These are phyloP conservation scores for Synanthedon formicaeformis DNA, from an alignment of 2,888 invertebrate genomes.

Conservation along the genomic window DNA sequence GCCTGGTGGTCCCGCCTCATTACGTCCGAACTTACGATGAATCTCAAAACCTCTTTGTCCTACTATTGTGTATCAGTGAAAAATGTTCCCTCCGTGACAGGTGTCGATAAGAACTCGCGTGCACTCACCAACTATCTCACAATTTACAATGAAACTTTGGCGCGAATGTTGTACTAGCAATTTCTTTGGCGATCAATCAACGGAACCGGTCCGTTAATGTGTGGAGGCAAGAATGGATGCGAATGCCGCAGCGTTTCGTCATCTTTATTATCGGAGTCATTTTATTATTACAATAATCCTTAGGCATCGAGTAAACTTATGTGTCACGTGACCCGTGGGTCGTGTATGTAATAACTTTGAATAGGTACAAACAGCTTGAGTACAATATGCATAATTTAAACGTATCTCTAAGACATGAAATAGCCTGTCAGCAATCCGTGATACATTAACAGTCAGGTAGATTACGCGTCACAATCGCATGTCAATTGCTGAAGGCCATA, in stretches of 20 bases:
- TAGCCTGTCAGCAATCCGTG: constrained; percentile 18
- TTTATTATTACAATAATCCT: constrained; percentile 15
- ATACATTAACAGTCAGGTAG: neutral
- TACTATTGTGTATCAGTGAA: constrained; percentile 60
- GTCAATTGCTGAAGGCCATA: neutral
- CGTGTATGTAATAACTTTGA: constrained; percentile 4
- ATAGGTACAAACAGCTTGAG: constrained; percentile 9
- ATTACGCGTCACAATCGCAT: neutral
- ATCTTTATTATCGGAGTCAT: constrained; percentile 28
- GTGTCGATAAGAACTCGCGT: constrained; percentile 50
- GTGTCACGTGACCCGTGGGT: constrained; percentile 8
- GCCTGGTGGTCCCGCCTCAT: constrained; percentile 64
- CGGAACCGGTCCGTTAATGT: constrained; percentile 32
- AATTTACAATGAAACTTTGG: constrained; percentile 12
- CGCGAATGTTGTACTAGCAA: constrained; percentile 36
- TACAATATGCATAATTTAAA: constrained; percentile 36
- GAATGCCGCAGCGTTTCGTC: constrained; percentile 27
- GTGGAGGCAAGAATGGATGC: constrained; percentile 25
- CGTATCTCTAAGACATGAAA: constrained; percentile 16
- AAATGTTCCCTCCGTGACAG: constrained; percentile 60
- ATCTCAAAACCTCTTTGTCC: constrained; percentile 38
- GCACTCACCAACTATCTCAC: constrained; percentile 5
- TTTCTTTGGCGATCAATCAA: constrained; percentile 48
- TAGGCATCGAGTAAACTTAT: constrained; percentile 8
- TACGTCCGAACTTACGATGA: constrained; percentile 42